A percentile compares a stretch with the other conserved stretches of the same genome.
Conservation (phyloP, 2,113 vertebrate genomes). For the Bathybates hornii region DNA sequence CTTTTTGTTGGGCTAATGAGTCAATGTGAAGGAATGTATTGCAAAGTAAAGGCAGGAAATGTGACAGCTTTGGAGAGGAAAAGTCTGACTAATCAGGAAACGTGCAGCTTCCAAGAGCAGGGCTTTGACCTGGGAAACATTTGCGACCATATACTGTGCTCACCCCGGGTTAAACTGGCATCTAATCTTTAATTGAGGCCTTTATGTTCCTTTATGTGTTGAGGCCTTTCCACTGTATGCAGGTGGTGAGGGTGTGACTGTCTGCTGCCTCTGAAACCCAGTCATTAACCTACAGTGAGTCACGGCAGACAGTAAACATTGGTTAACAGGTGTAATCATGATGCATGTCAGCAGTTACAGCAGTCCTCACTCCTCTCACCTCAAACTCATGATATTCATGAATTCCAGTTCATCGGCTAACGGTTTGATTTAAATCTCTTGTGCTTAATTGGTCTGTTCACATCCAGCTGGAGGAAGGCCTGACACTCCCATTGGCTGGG, state of each 20-base stretch:
- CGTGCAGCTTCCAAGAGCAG: neutral
- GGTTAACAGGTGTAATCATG: neutral
- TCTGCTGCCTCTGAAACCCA: neutral
- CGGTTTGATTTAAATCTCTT: constrained; percentile 65
- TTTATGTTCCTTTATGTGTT: neutral
- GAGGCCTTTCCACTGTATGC: neutral
- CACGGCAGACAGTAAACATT: constrained; percentile 38
- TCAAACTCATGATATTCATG: neutral
- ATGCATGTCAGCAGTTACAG: neutral
- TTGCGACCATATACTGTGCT: neutral
- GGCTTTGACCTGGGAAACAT: constrained; percentile 15
- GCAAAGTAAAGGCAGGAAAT: constrained; percentile 53
- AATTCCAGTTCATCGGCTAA: constrained; percentile 36
- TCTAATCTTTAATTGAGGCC: neutral
- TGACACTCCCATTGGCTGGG: constrained; percentile 58
- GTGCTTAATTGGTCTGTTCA: constrained; percentile 60
- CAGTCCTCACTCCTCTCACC: neutral
- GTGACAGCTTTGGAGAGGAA: constrained; percentile 50
- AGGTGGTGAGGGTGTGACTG: neutral
- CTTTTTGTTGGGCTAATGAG: constrained; percentile 10
- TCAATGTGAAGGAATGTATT: constrained; percentile 55
- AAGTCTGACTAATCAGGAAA: constrained; percentile 57
- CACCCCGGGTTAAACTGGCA: neutral
- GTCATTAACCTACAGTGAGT: constrained; percentile 40
- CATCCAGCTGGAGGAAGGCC: constrained; percentile 36